Conservation (phyloP, 2,888 invertebrate genomes). For the Tromatobia lineatoria region DNA sequence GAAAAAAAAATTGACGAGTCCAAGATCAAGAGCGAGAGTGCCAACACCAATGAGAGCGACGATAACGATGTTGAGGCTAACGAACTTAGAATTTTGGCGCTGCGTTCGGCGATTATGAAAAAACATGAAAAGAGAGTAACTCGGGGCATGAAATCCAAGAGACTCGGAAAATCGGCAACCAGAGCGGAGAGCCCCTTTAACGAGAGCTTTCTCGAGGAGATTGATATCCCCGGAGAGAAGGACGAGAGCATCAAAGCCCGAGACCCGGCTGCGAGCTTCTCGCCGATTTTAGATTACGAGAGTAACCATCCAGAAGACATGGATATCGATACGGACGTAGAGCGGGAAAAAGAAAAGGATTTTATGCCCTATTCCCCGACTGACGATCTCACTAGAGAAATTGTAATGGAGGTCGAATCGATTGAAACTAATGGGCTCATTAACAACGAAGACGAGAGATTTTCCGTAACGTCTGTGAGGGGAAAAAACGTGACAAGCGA, state of each 20-base stretch:
- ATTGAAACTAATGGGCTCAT: slow-evolving; percentile 12
- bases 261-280: slow-evolving; percentile 48
- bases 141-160: slow-evolving; percentile 56
- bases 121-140: slow-evolving; percentile 87
- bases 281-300: slow-evolving; percentile 37
- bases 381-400: slow-evolving; percentile 75
- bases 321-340: slow-evolving; percentile 83
- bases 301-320: slow-evolving; percentile 79
- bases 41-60: slow-evolving; percentile 46
- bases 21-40: slow-evolving; percentile 51
- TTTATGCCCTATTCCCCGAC: slow-evolving; percentile 81
- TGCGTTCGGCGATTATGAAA: slow-evolving; percentile 90
- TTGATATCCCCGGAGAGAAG: slow-evolving; percentile 73
- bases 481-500: neutral
- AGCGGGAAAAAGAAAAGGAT: slow-evolving; percentile 77
- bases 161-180: slow-evolving; percentile 27
- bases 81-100: slow-evolving; percentile 88
- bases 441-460: slow-evolving; percentile 1
- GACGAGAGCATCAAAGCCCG: slow-evolving; percentile 63
- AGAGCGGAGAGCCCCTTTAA: slow-evolving; percentile 81
- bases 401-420: slow-evolving; percentile 3
- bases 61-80: slow-evolving; percentile 89
- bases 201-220: slow-evolving; percentile 77
- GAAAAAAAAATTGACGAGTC: slow-evolving; percentile 24
- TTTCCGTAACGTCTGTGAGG: neutral